Conservation (phyloP, 2,113 vertebrate species). For the Setophaga petechia region DNA sequence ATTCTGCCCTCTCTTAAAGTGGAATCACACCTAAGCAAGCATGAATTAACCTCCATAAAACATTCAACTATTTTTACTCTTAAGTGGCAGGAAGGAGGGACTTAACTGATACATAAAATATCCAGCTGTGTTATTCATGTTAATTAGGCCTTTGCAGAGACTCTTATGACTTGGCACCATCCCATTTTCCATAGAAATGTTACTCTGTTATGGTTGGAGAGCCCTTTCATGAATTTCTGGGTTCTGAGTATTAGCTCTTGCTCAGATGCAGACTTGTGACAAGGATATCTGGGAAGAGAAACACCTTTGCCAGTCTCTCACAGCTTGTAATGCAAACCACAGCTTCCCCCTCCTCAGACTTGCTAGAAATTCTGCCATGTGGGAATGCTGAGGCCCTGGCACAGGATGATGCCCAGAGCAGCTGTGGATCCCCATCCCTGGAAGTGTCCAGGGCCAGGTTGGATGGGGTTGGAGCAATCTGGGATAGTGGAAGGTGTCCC, state of each 20-base stretch:
- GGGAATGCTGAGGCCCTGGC: neutral
- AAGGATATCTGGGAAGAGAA: neutral
- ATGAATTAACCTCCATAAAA: slow-evolving; percentile 12
- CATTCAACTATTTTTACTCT: neutral
- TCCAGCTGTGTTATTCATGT: slow-evolving; percentile 49
- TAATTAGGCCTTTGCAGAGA: slow-evolving; percentile 27
- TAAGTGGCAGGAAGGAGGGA: slow-evolving; percentile 47
- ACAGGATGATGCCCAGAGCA: rapidly evolving
- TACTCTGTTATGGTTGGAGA: slow-evolving; percentile 40
- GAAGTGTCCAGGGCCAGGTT: neutral
- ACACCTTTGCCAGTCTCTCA: neutral
- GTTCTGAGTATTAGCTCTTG: neutral
- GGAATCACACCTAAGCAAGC: neutral
- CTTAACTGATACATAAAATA: slow-evolving; percentile 43
- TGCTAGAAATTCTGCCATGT: neutral
- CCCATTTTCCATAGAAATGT: slow-evolving; percentile 39
- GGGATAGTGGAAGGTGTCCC: neutral
- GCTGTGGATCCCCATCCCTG: neutral
- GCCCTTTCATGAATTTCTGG: neutral
- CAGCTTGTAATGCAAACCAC: neutral
- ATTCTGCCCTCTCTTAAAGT: neutral
- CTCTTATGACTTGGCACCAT: slow-evolving; percentile 1
- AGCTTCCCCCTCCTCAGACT: neutral
- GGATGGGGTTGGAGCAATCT: rapidly evolving
- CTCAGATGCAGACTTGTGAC: neutral